phyloP scores from a whole-genome alignment of 2,113 vertebrate species.

The Sisor rabdophorus region DNA sequence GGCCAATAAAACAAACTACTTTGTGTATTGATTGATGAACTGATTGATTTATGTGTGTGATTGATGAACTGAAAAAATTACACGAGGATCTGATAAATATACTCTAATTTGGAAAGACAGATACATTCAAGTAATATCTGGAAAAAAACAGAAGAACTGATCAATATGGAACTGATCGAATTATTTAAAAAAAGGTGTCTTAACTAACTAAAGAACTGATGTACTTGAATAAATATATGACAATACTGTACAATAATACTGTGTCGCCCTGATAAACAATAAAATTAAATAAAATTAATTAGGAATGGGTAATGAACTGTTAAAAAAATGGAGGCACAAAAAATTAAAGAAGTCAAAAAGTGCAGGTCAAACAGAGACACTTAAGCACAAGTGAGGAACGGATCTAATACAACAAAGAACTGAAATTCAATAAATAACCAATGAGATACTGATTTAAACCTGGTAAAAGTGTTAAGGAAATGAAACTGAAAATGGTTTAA shows the following conservation, averaged over 20 bases:
- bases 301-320: not conserved
- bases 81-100: not conserved
- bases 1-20: too few species aligned
- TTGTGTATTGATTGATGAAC: too few species aligned
- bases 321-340: not conserved
- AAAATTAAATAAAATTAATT: not conserved
- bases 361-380: not conserved
- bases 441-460: not conserved
- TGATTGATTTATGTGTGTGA: too few species aligned
- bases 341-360: not conserved
- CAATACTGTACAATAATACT: not conserved
- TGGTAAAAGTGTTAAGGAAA: not conserved
- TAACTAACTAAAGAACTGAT: not conserved
- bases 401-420: not conserved
- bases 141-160: not conserved
- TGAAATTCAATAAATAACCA: slow-evolving; percentile 2
- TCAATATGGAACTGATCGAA: not conserved
- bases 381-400: not conserved
- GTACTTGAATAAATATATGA: not conserved
- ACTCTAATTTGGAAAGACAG: too few species aligned
- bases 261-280: not conserved
- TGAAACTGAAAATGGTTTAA: too few species aligned
- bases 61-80: too few species aligned
- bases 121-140: not conserved
- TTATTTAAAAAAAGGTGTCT: not conserved